phyloP scores from a whole-genome alignment of 2,113 vertebrate species.

The Clinocottus analis region DNA sequence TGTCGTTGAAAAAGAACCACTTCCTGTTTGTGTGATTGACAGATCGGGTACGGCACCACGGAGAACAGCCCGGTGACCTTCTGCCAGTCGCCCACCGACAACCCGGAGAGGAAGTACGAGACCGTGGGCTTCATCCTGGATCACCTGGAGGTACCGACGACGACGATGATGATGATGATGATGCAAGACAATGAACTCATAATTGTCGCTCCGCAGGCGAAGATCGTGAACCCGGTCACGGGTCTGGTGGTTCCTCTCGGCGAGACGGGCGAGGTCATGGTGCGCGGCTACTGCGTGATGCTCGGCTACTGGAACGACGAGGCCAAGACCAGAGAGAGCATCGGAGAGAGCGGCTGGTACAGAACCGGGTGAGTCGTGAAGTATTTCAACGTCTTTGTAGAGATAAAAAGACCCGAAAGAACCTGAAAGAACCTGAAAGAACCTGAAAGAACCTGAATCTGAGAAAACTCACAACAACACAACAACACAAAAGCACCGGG shows the following conservation, averaged over 20 bases:
- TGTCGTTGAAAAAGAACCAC: too few relatives aligned
- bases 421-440: too few relatives aligned
- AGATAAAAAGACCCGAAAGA: too few relatives aligned
- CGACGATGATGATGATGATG: too few relatives aligned
- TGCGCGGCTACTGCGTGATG: constrained; percentile 95
- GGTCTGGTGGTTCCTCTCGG: constrained; percentile 82
- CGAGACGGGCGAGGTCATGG: constrained; percentile 86
- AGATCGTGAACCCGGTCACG: constrained; percentile 84
- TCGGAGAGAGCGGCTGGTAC: constrained; percentile 89
- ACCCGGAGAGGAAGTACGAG: constrained; percentile 77
- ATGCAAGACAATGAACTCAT: background rate
- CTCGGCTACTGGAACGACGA: constrained; percentile 91
- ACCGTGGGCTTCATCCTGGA: constrained; percentile 87
- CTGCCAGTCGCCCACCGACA: constrained; percentile 83
- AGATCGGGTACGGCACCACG: constrained; percentile 94
- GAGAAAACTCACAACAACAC: too few relatives aligned
- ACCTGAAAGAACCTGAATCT: too few relatives aligned
- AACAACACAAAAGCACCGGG: too few relatives aligned
- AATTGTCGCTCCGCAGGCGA: constrained; percentile 83
- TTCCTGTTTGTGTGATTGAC: constrained; percentile 39
- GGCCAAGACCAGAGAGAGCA: constrained; percentile 83
- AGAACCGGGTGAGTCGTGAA: constrained; percentile 96
- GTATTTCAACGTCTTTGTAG: too few relatives aligned
- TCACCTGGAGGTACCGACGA: constrained; percentile 88
- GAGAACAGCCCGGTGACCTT: constrained; percentile 97